These are phyloP conservation scores for Watsonalla cultraria DNA, from an alignment of 2,888 invertebrate genomes.

Conservation along the genomic window DNA sequence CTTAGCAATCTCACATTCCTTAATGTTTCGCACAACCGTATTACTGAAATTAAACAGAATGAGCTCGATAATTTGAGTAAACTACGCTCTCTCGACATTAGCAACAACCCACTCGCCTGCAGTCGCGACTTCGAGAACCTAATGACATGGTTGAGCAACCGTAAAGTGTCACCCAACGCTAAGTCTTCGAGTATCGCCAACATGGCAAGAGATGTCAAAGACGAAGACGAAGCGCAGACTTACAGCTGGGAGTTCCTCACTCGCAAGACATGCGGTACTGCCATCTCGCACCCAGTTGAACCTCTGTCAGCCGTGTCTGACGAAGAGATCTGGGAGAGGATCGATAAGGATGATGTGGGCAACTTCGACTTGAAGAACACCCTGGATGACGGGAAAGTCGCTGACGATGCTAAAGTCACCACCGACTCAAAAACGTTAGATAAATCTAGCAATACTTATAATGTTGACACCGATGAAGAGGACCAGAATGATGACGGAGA, in stretches of 20 bases:
- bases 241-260: constrained; percentile 71
- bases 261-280: constrained; percentile 61
- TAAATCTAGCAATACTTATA: constrained; percentile 24
- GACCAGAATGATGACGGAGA: constrained; percentile 55
- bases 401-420: constrained; percentile 38
- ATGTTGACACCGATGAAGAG: constrained; percentile 42
- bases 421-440: constrained; percentile 16
- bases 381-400: constrained; percentile 59
- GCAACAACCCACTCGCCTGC: constrained; percentile 83
- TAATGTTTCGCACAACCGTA: constrained; percentile 80
- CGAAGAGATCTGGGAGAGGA: constrained; percentile 72
- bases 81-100: constrained; percentile 79
- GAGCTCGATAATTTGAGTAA: constrained; percentile 80
- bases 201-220: constrained; percentile 53
- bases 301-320: constrained; percentile 55
- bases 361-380: constrained; percentile 66
- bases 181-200: constrained; percentile 59
- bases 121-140: constrained; percentile 82
- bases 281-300: constrained; percentile 51
- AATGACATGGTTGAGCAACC: constrained; percentile 80
- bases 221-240: constrained; percentile 39
- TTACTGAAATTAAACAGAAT: constrained; percentile 75
- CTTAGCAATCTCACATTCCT: constrained; percentile 77
- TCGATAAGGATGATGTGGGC: constrained; percentile 56
- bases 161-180: constrained; percentile 76